Percentiles rank a stretch among this genome's conserved stretches.
phyloP scores from a whole-genome alignment of 2,888 invertebrate species.

The Epinotia demarniana region DNA sequence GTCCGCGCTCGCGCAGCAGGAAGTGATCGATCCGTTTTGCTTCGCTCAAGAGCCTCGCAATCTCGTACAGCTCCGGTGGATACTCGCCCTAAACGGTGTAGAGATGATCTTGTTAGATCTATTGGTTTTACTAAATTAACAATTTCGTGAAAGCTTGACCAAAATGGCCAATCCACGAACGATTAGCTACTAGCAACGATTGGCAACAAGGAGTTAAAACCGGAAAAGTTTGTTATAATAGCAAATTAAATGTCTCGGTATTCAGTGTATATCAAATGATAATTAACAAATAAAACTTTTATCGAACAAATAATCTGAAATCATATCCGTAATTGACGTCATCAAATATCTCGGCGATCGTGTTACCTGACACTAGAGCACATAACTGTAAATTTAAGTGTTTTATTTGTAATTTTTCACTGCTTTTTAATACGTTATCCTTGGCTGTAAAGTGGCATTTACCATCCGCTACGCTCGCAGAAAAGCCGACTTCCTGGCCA shows the following conservation, averaged over 20 bases:
- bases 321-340: conserved; percentile 39
- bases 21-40: too few species aligned
- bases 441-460: neutral
- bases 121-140: neutral
- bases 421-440: conserved; percentile 7
- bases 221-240: neutral
- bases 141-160: neutral
- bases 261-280: conserved; percentile 20
- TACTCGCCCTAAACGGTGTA: neutral
- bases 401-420: conserved; percentile 33
- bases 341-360: conserved; percentile 29
- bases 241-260: neutral
- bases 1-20: too few species aligned
- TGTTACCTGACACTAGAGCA: conserved; percentile 51
- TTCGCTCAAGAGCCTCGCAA: neutral
- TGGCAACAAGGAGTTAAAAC: neutral
- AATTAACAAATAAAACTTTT: conserved; percentile 6
- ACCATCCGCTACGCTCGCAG: neutral
- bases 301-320: conserved; percentile 14
- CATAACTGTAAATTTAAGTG: conserved; percentile 58
- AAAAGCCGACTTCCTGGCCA: neutral
- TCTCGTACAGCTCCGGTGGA: neutral
- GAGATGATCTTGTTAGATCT: neutral
- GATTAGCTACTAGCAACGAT: too few species aligned
- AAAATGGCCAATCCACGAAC: neutral